Conservation (phyloP, 2,888 invertebrate genomes). For the Sipha maydis region DNA sequence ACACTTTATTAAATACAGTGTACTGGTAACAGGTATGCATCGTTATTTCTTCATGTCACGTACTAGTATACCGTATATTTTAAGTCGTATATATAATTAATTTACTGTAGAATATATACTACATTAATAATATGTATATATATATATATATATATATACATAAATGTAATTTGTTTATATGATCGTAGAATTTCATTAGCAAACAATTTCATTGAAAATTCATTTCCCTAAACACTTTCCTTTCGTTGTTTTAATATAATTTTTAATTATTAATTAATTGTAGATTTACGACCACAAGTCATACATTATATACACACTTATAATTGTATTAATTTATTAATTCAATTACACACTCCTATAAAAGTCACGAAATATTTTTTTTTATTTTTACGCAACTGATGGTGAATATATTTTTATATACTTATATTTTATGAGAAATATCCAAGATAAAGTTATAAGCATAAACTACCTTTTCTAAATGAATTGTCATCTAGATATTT, state of each 20-base stretch:
- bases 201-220: neutral
- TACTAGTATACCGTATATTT: neutral
- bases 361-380: too few species aligned
- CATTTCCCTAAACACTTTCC: neutral
- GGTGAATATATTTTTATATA: too few species aligned
- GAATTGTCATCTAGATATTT: too few species aligned
- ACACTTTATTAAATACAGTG: conserved; percentile 46
- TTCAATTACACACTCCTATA: too few species aligned
- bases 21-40: neutral
- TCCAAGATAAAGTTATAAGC: too few species aligned
- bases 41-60: neutral
- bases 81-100: neutral
- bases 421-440: too few species aligned
- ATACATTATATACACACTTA: too few species aligned
- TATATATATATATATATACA: neutral
- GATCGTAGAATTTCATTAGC: neutral
- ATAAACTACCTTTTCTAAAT: too few species aligned
- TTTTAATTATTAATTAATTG: neutral
- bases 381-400: too few species aligned
- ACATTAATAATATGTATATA: too few species aligned
- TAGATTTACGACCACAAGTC: too few species aligned
- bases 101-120: neutral
- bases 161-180: neutral
- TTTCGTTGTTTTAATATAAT: neutral
- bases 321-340: too few species aligned